Percentiles rank a stretch among this genome's conserved stretches.
Conservation (phyloP, 2,797 vertebrate species). For the Gallirallus australis region DNA sequence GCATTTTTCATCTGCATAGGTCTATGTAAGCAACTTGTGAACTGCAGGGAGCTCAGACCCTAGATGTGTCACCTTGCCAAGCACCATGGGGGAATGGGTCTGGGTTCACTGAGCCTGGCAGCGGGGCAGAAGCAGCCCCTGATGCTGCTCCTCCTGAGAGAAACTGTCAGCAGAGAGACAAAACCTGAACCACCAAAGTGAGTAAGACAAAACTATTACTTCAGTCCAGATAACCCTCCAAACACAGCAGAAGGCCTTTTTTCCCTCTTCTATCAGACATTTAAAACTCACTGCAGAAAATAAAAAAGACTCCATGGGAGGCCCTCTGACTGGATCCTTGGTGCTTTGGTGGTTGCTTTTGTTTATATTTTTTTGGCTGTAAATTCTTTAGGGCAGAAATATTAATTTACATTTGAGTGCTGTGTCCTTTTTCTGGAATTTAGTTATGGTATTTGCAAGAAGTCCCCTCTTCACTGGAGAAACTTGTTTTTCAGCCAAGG, state of each 20-base stretch:
- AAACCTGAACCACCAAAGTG: background rate
- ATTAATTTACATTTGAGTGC: background rate
- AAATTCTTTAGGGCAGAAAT: background rate
- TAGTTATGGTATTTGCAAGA: background rate
- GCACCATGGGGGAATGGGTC: no score
- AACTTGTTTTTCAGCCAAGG: background rate
- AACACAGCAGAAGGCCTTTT: background rate
- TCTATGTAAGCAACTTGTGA: background rate
- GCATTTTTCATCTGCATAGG: background rate
- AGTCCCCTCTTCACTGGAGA: background rate
- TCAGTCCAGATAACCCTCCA: background rate
- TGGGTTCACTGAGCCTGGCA: background rate
- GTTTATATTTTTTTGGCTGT: background rate
- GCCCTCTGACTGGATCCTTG: background rate
- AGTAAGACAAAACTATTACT: background rate
- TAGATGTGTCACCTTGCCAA: background rate
- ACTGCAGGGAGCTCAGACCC: background rate
- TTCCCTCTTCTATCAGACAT: background rate
- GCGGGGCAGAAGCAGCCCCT: background rate
- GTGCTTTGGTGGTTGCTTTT: background rate
- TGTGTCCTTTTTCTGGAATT: background rate
- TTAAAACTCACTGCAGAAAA: background rate
- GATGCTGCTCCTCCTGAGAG: background rate
- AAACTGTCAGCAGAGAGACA: background rate
- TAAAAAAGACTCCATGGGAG: background rate